Base-by-base conservation (phyloP, 2,888 invertebrate genomes). In the Acrobasis repandana region DNA sequence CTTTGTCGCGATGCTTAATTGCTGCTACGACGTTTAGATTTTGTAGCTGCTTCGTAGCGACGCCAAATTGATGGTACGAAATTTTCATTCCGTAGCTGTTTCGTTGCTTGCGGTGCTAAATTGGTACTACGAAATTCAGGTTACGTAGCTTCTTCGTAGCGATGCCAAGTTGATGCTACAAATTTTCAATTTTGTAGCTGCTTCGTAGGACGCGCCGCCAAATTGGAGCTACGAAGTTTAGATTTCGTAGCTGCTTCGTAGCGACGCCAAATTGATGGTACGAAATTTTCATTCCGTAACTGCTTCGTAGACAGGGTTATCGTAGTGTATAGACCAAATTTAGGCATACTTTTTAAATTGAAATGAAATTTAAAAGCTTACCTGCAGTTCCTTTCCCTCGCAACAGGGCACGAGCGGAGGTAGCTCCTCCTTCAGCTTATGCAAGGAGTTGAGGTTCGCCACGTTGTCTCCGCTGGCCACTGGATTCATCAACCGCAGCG, bases 391-490 rank as follows among this genome's bases (percentile, higher is more conserved):
- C 65, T 76, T 85, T 2, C 91, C 92, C 65, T 92, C 91, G 62
- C 90, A 91, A 69, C 90, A 91, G 6, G 91, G 91, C 48, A 91
- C 83, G 10, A 92, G 82, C 2, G 83, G 70, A 0, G 90, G 89
- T 59, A 83, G 65, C 48, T 90, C 91, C 46, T 90, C 89, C 63
- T 87, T 89, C 46, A 88, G 70, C 59, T 83, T 87, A 61, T 87
- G 90, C 1, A 80, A 70, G 1, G 86, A 85, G 65, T 78, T 84
- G n/a, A 87, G 70, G 1, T 79, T 83, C 10, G 87, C 69, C 63
- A 92, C 80, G 57, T 90, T 91, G 70, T 92, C 91, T 3, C 92
- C 92, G 61, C 92, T 92, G 0, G 90, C 90, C 43, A 92, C 92
- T 0, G 90, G 90, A 60, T 90, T 89, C 90, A 90, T 90, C 52